A percentile compares a stretch with the other conserved stretches of the same genome.
Evolutionary conservation across 2,888 invertebrate species (phyloP).

Genomic region (Luffia ferchaultella): DNA sequence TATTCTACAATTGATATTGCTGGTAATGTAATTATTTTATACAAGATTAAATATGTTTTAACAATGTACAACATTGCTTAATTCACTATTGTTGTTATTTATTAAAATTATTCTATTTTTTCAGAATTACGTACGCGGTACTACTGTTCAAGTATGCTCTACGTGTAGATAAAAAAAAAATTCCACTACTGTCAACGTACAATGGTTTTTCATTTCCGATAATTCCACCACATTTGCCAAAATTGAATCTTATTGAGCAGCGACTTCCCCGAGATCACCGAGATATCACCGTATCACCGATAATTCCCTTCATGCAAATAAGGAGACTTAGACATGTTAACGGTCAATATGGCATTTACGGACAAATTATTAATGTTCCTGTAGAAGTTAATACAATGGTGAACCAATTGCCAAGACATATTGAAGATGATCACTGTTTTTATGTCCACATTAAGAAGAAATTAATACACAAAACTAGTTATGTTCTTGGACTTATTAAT

Average conservation of each 20-base stretch:
- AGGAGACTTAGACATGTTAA: constrained; percentile 17
- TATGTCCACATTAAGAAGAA: constrained; percentile 20
- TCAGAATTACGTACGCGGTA: background rate
- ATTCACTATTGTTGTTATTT: no score
- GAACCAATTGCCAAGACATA: constrained; percentile 14
- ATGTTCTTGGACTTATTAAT: constrained; percentile 17
- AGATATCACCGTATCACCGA: no score
- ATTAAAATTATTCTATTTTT: background rate
- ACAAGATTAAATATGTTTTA: background rate
- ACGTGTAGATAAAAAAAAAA: constrained; percentile 1
- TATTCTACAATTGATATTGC: constrained; percentile 15
- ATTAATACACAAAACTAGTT: constrained; percentile 18
- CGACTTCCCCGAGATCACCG: no score
- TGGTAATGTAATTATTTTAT: background rate
- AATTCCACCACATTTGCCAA: constrained; percentile 2
- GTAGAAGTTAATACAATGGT: constrained; percentile 14
- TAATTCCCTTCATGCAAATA: constrained; percentile 5
- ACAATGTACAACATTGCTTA: no score
- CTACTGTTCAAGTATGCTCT: background rate
- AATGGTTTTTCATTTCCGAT: constrained; percentile 1
- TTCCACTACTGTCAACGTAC: background rate
- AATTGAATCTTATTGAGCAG: constrained; percentile 2
- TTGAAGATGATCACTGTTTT: constrained; percentile 21
- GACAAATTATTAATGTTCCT: constrained; percentile 23
- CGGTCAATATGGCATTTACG: constrained; percentile 19